Base-by-base conservation (phyloP, 2,888 invertebrate species). In the Peribatodes rhomboidaria region DNA sequence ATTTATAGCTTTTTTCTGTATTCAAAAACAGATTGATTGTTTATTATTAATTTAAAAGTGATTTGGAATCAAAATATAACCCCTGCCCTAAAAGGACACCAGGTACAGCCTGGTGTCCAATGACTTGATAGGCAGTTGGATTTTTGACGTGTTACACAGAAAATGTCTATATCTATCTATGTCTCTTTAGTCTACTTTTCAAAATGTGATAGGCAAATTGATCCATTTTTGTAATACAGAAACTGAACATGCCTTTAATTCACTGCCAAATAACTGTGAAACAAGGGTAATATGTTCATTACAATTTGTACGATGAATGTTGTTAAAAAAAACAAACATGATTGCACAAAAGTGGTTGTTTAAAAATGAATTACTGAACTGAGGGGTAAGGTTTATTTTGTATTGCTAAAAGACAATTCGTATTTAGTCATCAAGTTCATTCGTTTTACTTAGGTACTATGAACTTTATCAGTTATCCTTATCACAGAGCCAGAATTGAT, bases 291-390 rank as follows among this genome's bases (percentile, higher is more conserved):
- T n/a, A n/a, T 35, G 18, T 50, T 35, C 35, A 50, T 50, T 37
- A 50, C 7, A 1, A 50, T 50, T 33, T 4, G 16, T 49, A 49
- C 35, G n/a, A 47, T 14, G 14, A 14, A 50, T 37, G 35, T 35
- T 16, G 18, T 35, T 49, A 33, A 35, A 35, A 49, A 20, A 20
- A 18, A n/a, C n/a, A 20, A 33, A 37, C 13, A 13, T 0, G 10
- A n/a, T 35, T 20, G 50, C 50, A 37, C 50, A 50, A 50, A 50
- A 35, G 13, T 37, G 50, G 50, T 50, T 50, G 50, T 50, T 20
- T 35, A 20, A 50, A 50, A 50, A 3, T 50, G 50, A 37, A 50
- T 6, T 20, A 20, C 37, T 20, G 13, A 10, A 0, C 35, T 50
- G n/a, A 37, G n/a, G 13, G n/a, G 20, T 50, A 22, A 41, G 39